Conservation (phyloP, 2,797 vertebrate genomes). For the Halcyon leucocephala region DNA sequence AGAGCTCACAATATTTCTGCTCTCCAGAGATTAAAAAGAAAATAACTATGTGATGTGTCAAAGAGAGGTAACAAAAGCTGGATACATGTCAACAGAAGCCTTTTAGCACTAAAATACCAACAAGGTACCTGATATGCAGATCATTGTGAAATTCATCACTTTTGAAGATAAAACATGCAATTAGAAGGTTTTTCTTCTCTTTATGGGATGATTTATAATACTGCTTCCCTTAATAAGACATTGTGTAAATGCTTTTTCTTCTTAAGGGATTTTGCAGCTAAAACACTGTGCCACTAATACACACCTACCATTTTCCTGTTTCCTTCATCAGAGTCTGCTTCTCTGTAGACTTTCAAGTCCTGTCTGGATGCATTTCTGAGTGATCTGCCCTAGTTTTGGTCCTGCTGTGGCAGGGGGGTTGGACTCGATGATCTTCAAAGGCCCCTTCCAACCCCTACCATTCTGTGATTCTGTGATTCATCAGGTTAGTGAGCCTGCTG, state of each 20-base stretch:
- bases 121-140: slow-evolving; percentile 42
- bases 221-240: not conserved
- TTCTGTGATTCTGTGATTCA: no score
- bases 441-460: no score
- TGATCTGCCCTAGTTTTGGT: no score
- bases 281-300: not conserved
- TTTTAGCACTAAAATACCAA: slow-evolving; percentile 44
- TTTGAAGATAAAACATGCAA: slow-evolving; percentile 55
- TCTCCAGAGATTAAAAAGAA: slow-evolving; percentile 65
- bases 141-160: slow-evolving; percentile 35
- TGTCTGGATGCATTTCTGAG: no score
- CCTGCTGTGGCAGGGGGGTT: no score
- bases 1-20: slow-evolving; percentile 47
- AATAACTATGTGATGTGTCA: slow-evolving; percentile 43
- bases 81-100: slow-evolving; percentile 49
- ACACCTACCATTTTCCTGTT: not conserved
- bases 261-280: not conserved
- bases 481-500: not conserved
- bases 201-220: slow-evolving; percentile 41
- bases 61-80: slow-evolving; percentile 54
- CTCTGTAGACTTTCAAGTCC: no score
- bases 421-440: no score
- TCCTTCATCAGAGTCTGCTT: not conserved
- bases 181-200: slow-evolving; percentile 50
- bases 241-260: not conserved